A percentile compares a stretch with the other conserved stretches of the same genome.
Conservation (phyloP, 2,888 invertebrate genomes). For the Steinernema carpocapsae region DNA sequence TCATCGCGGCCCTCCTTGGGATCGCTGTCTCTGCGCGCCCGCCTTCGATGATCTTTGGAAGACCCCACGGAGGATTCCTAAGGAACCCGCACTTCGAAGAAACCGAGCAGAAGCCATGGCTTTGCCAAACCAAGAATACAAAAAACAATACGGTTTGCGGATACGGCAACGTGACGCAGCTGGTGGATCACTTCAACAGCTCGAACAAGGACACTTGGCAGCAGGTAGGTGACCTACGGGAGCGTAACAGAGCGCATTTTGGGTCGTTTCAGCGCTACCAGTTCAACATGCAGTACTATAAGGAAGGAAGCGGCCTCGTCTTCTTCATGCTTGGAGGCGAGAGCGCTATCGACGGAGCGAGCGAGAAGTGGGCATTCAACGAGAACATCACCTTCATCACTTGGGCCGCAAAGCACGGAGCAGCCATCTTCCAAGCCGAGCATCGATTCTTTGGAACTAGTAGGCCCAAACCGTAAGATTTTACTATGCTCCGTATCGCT, state of each 20-base stretch:
- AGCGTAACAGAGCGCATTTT: not conserved
- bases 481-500: too few relatives aligned
- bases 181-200: not conserved
- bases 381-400: not conserved
- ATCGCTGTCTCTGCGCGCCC: not conserved
- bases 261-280: slow-evolving; percentile 49
- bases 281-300: slow-evolving; percentile 48
- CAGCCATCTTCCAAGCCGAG: slow-evolving; percentile 55
- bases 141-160: not conserved
- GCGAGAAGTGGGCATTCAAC: slow-evolving; percentile 26
- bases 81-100: not conserved
- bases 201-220: not conserved
- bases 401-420: slow-evolving; percentile 51
- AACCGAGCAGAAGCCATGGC: not conserved
- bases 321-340: slow-evolving; percentile 56
- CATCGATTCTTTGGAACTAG: slow-evolving; percentile 56
- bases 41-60: not conserved
- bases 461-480: slow-evolving; percentile 46
- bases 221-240: not conserved
- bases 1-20: not conserved
- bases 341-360: not conserved
- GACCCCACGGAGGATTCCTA: not conserved
- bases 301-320: slow-evolving; percentile 45
- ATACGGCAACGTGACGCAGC: not conserved
- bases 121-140: not conserved